phyloP scores from a whole-genome alignment of 2,797 vertebrate genomes.

The Amblyraja radiata region DNA sequence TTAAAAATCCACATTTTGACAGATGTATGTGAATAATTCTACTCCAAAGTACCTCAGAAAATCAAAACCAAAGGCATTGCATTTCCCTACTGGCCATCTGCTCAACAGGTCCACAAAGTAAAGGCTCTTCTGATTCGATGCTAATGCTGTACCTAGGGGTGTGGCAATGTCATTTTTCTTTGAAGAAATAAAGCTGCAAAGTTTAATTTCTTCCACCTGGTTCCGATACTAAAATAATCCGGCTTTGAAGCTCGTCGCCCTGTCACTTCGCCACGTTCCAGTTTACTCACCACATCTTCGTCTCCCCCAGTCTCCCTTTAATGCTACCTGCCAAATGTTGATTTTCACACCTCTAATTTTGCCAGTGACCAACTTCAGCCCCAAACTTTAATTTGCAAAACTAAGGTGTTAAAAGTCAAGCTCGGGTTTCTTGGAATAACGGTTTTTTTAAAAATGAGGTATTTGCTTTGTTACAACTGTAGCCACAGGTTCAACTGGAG shows the following conservation, averaged over 20 bases:
- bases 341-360: background rate
- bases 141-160: background rate
- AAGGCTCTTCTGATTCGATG: background rate
- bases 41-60: background rate
- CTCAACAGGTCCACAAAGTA: background rate
- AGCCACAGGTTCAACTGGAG: background rate
- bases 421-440: background rate
- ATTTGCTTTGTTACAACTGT: background rate
- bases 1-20: background rate
- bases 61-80: background rate
- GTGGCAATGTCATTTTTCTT: background rate
- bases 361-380: background rate
- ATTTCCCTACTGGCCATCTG: conserved; percentile 3
- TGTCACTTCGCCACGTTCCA: background rate
- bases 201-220: conserved; percentile 29
- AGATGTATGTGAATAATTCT: background rate
- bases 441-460: background rate
- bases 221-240: conserved; percentile 11
- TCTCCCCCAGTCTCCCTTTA: background rate
- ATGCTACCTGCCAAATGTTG: background rate
- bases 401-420: background rate
- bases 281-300: background rate
- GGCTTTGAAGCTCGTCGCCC: conserved; percentile 21
- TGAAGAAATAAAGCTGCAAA: background rate
- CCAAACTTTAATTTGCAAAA: background rate